phyloP scores from a whole-genome alignment of 1,140 invertebrate species.

The Cepaea nemoralis region DNA sequence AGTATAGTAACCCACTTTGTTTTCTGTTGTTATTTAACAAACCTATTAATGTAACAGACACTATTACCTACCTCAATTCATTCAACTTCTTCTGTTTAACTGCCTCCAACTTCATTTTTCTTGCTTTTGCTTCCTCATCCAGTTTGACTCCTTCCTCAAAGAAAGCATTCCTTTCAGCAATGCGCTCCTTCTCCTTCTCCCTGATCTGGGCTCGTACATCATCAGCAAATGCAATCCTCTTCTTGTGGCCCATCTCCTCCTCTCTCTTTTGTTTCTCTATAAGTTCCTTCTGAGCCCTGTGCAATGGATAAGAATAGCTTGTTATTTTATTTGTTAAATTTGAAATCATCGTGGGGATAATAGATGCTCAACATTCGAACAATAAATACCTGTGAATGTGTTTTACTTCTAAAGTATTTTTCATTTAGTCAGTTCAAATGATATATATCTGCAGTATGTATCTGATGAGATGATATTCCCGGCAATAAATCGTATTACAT shows the following conservation, averaged over 20 bases:
- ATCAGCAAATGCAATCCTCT: constrained; percentile 61
- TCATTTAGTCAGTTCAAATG: background rate
- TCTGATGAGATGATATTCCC: no score
- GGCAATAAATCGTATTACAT: no score
- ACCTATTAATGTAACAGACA: no score
- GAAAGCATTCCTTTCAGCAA: constrained; percentile 68
- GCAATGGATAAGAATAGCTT: constrained; percentile 10
- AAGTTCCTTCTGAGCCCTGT: constrained; percentile 71
- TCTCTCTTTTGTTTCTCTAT: constrained; percentile 70
- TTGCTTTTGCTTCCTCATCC: constrained; percentile 69
- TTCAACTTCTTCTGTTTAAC: constrained; percentile 71
- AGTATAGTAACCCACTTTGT: no score
- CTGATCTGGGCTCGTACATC: constrained; percentile 70
- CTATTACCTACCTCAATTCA: constrained; percentile 67
- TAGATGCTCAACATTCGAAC: no score
- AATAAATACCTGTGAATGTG: no score
- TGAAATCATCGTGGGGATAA: no score
- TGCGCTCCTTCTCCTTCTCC: constrained; percentile 68
- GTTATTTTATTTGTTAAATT: no score
- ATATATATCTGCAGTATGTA: no score
- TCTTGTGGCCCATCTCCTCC: constrained; percentile 58
- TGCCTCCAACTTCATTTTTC: constrained; percentile 69
- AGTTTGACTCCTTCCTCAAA: constrained; percentile 72
- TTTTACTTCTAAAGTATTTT: background rate
- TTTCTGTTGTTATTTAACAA: no score